Evolutionary conservation across 2,113 vertebrate genomes (phyloP).

Genomic region (Andinoacara biseriatus): DNA sequence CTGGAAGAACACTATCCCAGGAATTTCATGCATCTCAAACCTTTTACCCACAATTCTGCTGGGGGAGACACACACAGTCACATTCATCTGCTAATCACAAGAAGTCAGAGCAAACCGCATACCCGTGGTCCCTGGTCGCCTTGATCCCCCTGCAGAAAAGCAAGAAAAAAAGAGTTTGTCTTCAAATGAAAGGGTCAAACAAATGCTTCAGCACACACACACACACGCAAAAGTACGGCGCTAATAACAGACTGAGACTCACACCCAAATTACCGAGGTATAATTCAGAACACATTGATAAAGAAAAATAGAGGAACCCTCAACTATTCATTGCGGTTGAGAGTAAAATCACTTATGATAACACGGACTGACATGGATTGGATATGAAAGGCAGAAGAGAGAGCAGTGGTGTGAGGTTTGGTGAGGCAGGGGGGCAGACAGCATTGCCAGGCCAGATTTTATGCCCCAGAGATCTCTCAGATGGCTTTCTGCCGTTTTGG

Average conservation of each 20-base stretch:
- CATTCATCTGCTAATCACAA: constrained; percentile 67
- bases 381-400: constrained; percentile 39
- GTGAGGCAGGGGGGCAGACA: neutral
- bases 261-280: constrained; percentile 34
- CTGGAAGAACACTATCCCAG: constrained; percentile 65
- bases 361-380: constrained; percentile 67
- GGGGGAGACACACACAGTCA: constrained; percentile 59
- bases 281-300: constrained; percentile 71
- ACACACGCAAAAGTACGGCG: constrained; percentile 7
- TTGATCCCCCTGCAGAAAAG: constrained; percentile 95
- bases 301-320: constrained; percentile 64
- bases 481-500: constrained; percentile 32
- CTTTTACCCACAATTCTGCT: constrained; percentile 68
- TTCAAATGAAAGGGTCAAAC: constrained; percentile 31
- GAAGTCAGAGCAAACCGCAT: constrained; percentile 76
- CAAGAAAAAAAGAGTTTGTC: constrained; percentile 56
- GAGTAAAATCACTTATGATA: constrained; percentile 77
- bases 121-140: constrained; percentile 99
- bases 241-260: constrained; percentile 41
- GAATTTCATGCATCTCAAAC: constrained; percentile 77
- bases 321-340: constrained; percentile 69
- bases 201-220: constrained; percentile 17
- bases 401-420: constrained; percentile 54
- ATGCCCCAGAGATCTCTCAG: constrained; percentile 51
- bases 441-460: constrained; percentile 48